Evolutionary conservation across 2,113 vertebrate genomes (phyloP), one percentile per base, ranked within the genome.

Genomic region (Picathartes gymnocephalus): DNA sequence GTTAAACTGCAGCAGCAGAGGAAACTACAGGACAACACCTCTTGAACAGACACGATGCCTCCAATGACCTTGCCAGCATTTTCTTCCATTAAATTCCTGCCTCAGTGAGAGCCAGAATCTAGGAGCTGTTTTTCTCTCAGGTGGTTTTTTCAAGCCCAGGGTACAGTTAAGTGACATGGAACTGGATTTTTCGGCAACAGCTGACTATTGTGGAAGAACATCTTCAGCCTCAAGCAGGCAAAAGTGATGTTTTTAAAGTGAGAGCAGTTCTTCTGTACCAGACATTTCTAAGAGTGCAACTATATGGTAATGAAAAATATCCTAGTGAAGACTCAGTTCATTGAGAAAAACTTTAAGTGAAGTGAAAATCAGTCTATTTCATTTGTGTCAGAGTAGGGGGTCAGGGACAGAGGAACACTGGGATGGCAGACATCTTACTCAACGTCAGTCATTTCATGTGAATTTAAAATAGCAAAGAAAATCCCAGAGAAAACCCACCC

Each of bases 371-470:
- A 33, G 22, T 83, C 92, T 33, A 20, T 33, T 93, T 68, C 45
- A 31, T 28, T 27, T 35, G 4, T 44, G 28, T 33, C 40, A 84
- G 31, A 89, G 65, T 23, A 69, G 28, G 35, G 66, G 37, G 6
- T 42, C 20, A 70, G 23, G 53, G 45, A 61, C 28, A 81, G 81
- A 24, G 17, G 20, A 22, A 65, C 13, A n/a, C 0, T 9, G n/a
- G 14, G 20, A 61, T 27, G 33, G 50, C 33, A 72, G 13, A 51
- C 20, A 77, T 35, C 45, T 68, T 23, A 48, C 25, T 39, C 16
- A 19, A 4, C 0, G 0, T 42, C 50, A 20, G 15, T 25, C 6
- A 87, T 22, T 54, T 47, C 3, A 73, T 3, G 7, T 5, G 25
- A 42, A 42, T 93, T 76, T 51, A 57, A 82, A 79, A 80, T 2